Conservation (phyloP, 2,888 invertebrate genomes). For the Aphrophora alni region DNA sequence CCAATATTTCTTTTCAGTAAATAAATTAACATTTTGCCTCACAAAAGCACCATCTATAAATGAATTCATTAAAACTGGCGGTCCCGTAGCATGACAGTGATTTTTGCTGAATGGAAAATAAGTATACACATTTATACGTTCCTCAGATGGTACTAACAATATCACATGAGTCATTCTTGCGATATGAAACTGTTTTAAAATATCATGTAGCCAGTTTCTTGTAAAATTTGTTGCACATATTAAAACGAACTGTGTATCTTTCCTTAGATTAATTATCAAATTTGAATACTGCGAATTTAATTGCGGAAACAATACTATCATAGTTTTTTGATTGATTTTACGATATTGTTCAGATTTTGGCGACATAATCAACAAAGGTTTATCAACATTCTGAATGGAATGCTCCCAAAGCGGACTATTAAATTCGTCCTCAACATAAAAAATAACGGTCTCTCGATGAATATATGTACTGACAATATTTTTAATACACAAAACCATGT, state of each 20-base stretch:
- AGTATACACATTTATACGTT: conserved; percentile 45
- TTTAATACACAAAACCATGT: conserved; percentile 23
- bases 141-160: conserved; percentile 1
- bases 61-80: conserved; percentile 45
- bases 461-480: conserved; percentile 12
- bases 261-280: not conserved
- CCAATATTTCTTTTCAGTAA: conserved; percentile 43
- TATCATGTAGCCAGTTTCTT: not conserved
- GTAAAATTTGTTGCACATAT: not conserved
- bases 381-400: conserved; percentile 7
- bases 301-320: conserved; percentile 26
- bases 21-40: conserved; percentile 40
- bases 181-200: conserved; percentile 21
- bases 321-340: conserved; percentile 2
- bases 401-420: conserved; percentile 20
- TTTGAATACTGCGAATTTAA: not conserved
- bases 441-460: conserved; percentile 9
- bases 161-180: conserved; percentile 30
- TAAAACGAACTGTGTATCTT: conserved; percentile 12
- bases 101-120: conserved; percentile 48
- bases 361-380: conserved; percentile 26
- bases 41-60: conserved; percentile 39
- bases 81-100: conserved; percentile 46
- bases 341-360: not conserved
- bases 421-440: conserved; percentile 19